Evolutionary conservation across 2,888 invertebrate genomes (phyloP), one percentile per base, ranked within the genome.

Genomic region (Cosmopolites sordidus): DNA sequence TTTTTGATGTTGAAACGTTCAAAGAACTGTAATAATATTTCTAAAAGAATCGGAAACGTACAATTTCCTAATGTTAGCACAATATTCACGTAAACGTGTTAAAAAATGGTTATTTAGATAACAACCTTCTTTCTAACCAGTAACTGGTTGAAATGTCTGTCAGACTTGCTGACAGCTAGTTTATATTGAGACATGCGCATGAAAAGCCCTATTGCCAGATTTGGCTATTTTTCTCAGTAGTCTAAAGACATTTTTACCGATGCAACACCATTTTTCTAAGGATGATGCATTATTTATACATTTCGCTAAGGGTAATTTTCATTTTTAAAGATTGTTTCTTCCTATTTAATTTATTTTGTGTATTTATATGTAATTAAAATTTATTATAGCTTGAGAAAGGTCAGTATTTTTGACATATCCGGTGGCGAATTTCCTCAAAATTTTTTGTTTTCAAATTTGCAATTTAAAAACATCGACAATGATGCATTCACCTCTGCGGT

Each of bases 61-160:
- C 41, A 42, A 37, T 52, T 59, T 57, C 57, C 60, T 46, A 58
- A 56, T 60, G 60, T 45, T 54, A 45, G 51, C 40, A 43, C 43
- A 48, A 56, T 59, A 51, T 51, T 56, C 57, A 54, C 54, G 39
- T 60, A 54, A 48, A 60, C 51, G 55, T 51, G 59, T 61, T 60
- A 60, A 60, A 62, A 65, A 64, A 64, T 57, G 59, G 59, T 61
- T 65, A 60, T 59, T 59, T 55, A 58, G 58, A 54, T 62, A 63
- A 64, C 61, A 66, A 66, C 66, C 64, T 63, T 62, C 61, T 63
- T 58, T 59, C 59, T 58, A 61, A 58, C 62, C 62, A 64, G 60
- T 64, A 60, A 58, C 62, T 58, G 60, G 54, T 58, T 54, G 52
- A 53, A 62, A 60, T 64, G 65, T 63, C 64, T 63, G 66, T 65